Evolutionary conservation across 2,113 vertebrate species (phyloP).

Genomic region (Parotia lawesii): DNA sequence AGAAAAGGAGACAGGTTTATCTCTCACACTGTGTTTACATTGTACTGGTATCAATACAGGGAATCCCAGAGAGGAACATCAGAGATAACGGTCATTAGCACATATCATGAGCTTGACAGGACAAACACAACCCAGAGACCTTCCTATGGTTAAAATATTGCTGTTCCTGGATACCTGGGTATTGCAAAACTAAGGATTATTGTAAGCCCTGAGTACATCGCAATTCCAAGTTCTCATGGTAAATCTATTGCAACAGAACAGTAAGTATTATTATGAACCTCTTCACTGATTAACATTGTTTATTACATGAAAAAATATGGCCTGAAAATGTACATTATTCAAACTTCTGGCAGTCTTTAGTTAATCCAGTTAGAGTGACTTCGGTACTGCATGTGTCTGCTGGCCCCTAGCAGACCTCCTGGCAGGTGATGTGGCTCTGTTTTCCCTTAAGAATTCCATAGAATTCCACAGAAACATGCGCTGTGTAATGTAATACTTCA

Average conservation of each 20-base stretch:
- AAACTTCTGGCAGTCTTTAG: neutral
- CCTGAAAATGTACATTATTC: neutral
- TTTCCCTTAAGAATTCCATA: slow-evolving; percentile 10
- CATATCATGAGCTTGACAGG: neutral
- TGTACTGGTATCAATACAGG: neutral
- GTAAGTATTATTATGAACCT: neutral
- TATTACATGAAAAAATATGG: neutral
- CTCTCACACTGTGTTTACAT: neutral
- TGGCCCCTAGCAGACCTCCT: neutral
- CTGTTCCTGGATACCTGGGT: neutral
- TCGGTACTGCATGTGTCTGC: neutral
- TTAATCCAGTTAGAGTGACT: neutral
- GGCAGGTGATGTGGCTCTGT: slow-evolving; percentile 28
- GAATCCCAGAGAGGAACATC: neutral
- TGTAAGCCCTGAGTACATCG: neutral
- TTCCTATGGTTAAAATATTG: neutral
- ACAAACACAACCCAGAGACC: neutral
- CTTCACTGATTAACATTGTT: neutral
- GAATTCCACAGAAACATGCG: slow-evolving; percentile 16
- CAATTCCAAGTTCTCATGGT: neutral
- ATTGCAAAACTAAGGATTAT: neutral
- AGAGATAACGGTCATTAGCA: neutral
- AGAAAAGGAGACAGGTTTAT: neutral
- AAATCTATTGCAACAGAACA: neutral
- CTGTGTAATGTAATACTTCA: slow-evolving; percentile 16